These are phyloP conservation scores for Archocentrus centrarchus DNA, from an alignment of 2,113 vertebrate genomes.

Conservation along the genomic window DNA sequence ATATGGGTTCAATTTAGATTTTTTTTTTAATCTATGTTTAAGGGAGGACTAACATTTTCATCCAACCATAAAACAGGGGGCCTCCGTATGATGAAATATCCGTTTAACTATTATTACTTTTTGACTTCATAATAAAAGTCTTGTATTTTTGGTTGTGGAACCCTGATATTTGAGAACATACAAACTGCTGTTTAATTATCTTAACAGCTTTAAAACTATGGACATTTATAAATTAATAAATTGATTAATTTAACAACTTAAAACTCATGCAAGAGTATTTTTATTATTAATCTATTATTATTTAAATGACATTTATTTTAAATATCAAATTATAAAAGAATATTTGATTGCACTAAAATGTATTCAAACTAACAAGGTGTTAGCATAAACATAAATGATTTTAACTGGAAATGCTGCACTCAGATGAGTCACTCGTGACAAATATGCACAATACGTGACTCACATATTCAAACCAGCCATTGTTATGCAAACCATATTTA, in stretches of 20 bases:
- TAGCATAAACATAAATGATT: not conserved
- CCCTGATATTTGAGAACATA: not conserved
- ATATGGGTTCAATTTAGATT: not conserved
- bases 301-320: not conserved
- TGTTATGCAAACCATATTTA: not conserved
- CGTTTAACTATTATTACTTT: not conserved
- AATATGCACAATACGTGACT: not conserved
- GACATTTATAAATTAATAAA: too few relatives aligned
- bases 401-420: not conserved
- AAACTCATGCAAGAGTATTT: too few relatives aligned
- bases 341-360: not conserved
- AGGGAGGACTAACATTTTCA: not conserved
- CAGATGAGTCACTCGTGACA: not conserved
- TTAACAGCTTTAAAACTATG: not conserved
- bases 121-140: not conserved
- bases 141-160: not conserved
- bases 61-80: not conserved
- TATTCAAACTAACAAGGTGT: too few relatives aligned
- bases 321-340: not conserved
- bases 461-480: not conserved
- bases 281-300: too few relatives aligned
- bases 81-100: not conserved
- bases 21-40: not conserved
- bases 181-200: not conserved
- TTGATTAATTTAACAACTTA: too few relatives aligned